Conservation (phyloP, 2,797 vertebrate species). For the Acomys russatus region DNA sequence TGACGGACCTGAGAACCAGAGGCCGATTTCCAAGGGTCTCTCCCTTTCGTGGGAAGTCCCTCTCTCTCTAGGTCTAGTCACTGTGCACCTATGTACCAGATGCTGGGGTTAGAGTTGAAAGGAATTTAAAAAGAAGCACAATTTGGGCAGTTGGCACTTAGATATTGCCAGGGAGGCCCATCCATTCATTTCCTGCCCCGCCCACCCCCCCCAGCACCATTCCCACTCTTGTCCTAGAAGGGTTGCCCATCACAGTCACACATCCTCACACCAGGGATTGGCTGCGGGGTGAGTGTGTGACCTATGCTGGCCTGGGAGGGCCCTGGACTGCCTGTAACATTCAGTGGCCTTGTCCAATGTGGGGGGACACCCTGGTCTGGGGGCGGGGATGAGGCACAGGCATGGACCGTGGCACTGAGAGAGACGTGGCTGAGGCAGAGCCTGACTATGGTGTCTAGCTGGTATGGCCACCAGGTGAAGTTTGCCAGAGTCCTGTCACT, state of each 20-base stretch:
- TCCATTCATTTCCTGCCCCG: too few relatives aligned
- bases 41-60: background rate
- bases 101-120: background rate
- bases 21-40: background rate
- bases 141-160: rapidly evolving
- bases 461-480: background rate
- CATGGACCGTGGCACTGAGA: background rate
- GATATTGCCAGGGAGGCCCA: too few relatives aligned
- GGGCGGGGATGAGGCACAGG: background rate
- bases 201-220: too few relatives aligned
- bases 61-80: background rate
- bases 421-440: background rate
- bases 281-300: background rate
- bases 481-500: background rate
- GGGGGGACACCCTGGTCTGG: background rate
- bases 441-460: background rate
- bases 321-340: background rate
- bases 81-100: rapidly evolving
- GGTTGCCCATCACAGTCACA: background rate
- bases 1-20: background rate
- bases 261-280: background rate
- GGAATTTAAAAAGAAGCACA: background rate
- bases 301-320: background rate
- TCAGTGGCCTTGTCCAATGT: background rate
- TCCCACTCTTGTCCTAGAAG: too few relatives aligned